These are phyloP conservation scores for Drosophila algonquin DNA, from an alignment of 2,888 invertebrate species.

Conservation along the genomic window DNA sequence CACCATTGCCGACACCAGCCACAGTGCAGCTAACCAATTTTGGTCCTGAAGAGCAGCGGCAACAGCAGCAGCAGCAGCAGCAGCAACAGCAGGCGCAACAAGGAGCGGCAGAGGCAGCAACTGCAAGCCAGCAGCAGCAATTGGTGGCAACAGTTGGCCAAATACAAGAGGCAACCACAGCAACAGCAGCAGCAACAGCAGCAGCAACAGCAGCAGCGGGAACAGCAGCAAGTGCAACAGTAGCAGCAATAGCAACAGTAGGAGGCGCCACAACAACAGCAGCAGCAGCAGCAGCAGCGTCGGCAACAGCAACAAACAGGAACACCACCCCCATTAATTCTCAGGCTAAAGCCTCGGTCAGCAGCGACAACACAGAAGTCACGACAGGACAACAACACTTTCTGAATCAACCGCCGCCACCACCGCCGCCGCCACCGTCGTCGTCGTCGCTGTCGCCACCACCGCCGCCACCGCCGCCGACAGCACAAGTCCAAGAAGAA, in stretches of 20 bases:
- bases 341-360: conserved; percentile 68
- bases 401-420: conserved; percentile 31
- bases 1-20: conserved; percentile 71
- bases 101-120: conserved; percentile 46
- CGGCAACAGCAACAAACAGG: conserved; percentile 27
- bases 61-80: conserved; percentile 39
- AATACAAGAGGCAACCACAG: conserved; percentile 31
- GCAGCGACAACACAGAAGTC: conserved; percentile 15
- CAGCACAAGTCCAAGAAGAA: conserved; percentile 37
- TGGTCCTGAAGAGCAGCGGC: conserved; percentile 50
- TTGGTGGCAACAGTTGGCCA: conserved; percentile 63
- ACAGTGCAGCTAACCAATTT: conserved; percentile 64
- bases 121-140: conserved; percentile 49
- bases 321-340: conserved; percentile 44
- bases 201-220: conserved; percentile 14
- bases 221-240: conserved; percentile 24
- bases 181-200: conserved; percentile 29
- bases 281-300: conserved; percentile 37
- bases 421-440: conserved; percentile 36
- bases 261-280: conserved; percentile 19
- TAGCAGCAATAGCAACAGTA: conserved; percentile 34
- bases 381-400: conserved; percentile 7
- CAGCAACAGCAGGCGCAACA: conserved; percentile 27
- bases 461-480: conserved; percentile 19
- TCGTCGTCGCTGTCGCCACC: conserved; percentile 25